phyloP scores from a whole-genome alignment of 2,888 invertebrate species.

The Cristatella mucedo region DNA sequence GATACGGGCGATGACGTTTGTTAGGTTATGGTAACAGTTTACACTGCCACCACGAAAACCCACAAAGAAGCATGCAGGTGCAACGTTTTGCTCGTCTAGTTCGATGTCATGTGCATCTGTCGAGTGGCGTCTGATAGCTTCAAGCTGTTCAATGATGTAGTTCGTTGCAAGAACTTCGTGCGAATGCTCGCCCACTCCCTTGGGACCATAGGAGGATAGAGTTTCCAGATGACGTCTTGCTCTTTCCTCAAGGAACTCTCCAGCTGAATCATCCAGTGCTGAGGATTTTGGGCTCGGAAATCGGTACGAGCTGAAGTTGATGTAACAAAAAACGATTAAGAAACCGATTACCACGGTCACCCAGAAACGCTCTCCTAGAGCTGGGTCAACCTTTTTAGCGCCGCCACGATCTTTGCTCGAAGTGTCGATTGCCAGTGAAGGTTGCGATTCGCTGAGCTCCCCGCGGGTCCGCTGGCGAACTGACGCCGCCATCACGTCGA shows the following conservation, averaged over 20 bases:
- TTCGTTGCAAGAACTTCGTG: constrained; percentile 52
- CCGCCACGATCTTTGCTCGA: no score
- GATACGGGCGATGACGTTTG: constrained; percentile 58
- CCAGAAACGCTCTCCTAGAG: no score
- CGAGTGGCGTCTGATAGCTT: constrained; percentile 25
- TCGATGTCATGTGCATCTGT: constrained; percentile 27
- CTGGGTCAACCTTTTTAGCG: no score
- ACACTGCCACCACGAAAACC: constrained; percentile 63
- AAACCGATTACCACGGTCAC: no score
- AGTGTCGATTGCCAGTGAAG: no score
- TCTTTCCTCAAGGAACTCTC: constrained; percentile 54
- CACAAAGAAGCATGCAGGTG: constrained; percentile 59
- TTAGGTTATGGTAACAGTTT: constrained; percentile 57
- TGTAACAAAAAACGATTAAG: no score
- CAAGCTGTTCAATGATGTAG: constrained; percentile 30
- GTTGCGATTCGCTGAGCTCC: no score
- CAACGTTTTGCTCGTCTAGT: constrained; percentile 49
- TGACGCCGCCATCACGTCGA: no score
- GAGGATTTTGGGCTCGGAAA: no score
- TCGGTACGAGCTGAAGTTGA: no score
- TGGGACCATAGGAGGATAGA: constrained; percentile 52
- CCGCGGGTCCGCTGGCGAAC: no score
- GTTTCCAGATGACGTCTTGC: constrained; percentile 49
- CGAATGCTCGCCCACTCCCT: constrained; percentile 59
- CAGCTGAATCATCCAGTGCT: no score